phyloP scores from a whole-genome alignment of 2,113 vertebrate genomes.

The Leptobrachium ailaonicum region DNA sequence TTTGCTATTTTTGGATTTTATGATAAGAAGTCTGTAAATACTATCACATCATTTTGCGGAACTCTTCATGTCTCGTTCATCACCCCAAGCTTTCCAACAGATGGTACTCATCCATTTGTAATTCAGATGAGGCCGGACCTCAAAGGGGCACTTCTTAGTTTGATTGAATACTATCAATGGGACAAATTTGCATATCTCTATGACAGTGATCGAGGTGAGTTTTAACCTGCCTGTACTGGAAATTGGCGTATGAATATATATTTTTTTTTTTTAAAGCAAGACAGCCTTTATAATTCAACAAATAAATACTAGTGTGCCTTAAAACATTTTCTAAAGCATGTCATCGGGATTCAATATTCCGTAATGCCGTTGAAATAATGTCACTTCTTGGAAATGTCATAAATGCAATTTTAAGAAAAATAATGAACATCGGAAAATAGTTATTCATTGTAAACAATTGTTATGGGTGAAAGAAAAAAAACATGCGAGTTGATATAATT shows the following conservation, averaged over 20 bases:
- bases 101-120: slow-evolving; percentile 94
- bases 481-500: neutral
- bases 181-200: slow-evolving; percentile 98
- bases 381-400: neutral
- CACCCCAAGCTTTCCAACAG: slow-evolving; percentile 96
- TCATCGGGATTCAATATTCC: too few relatives aligned
- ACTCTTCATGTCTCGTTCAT: slow-evolving; percentile 98
- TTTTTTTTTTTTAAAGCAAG: neutral
- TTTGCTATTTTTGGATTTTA: slow-evolving; percentile 99
- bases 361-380: neutral
- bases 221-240: slow-evolving; percentile 29
- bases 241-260: neutral
- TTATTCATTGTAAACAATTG: neutral
- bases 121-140: slow-evolving; percentile 98
- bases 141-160: slow-evolving; percentile 94
- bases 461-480: neutral
- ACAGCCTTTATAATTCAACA: neutral
- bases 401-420: neutral
- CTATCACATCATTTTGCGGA: slow-evolving; percentile 97
- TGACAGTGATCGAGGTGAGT: slow-evolving; percentile 95
- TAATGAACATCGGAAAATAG: neutral
- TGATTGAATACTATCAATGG: slow-evolving; percentile 98
- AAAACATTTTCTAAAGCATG: neutral
- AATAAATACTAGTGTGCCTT: neutral
- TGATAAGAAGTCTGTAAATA: slow-evolving; percentile 99